Evolutionary conservation across 2,113 vertebrate species (phyloP), one percentile per base, ranked within the genome.

Genomic region (Sinosuthora webbiana): DNA sequence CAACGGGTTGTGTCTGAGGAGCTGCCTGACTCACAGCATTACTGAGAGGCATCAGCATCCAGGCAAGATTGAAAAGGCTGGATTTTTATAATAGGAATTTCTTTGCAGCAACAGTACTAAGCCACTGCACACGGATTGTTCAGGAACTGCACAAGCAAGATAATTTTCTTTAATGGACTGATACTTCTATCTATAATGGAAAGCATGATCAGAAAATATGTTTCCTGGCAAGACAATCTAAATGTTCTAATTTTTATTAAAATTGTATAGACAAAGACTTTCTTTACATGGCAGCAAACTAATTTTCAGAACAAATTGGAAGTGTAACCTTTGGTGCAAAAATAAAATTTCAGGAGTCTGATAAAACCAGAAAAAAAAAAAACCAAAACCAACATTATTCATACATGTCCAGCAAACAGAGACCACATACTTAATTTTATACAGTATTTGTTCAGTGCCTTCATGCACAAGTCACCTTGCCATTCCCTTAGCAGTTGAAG

Each of bases 11-110:
- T 76, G 90, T 86, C 95, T 92, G 90, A 90, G 82, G 67, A 76
- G 90, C 47, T 85, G 78, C 52, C 67, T 92, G 94, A 96, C 90
- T 88, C 92, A 92, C 39, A 60, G 88, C 27, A 45, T n/a, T 28
- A 37, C 57, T 35, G 13, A 41, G 15, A 88, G 65, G 57, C 47
- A 81, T 17, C 82, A 53, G 15, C n/a, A 44, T 9, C 63, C 0
- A 0, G 15, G 9, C 65, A 62, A 82, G 55, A 73, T 2, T 55
- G 27, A 70, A 89, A 92, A 93, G 4, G 20, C 23, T 70, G 45
- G 5, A 7, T 77, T 88, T 80, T 90, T 88, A 9, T 7, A 23
- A 63, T 2, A 73, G 37, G 15, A 74, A 56, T 45, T 67, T 18
- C 31, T 67, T 19, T 28, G 42, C 30, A 78, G 33, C n/a, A 49